A percentile compares a stretch with the other conserved stretches of the same genome.
Conservation (phyloP, 2,113 vertebrate genomes). For the Myrmecobius fasciatus region DNA sequence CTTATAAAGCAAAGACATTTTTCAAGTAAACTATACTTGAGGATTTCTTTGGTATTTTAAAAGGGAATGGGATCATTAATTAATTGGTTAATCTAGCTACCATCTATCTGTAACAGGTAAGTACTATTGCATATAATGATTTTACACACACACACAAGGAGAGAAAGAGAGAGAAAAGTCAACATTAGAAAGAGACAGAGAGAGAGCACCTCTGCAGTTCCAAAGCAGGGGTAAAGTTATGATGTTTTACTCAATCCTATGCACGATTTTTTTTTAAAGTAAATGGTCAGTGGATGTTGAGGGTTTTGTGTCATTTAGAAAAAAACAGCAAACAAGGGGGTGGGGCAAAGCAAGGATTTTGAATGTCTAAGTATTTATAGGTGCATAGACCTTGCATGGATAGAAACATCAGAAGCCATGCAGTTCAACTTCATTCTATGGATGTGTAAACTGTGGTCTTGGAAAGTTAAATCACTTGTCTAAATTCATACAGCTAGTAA, state of each 20-base stretch:
- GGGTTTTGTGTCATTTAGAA: background rate
- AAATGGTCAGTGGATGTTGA: background rate
- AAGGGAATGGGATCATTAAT: constrained; percentile 37
- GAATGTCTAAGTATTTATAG: background rate
- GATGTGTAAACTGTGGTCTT: background rate
- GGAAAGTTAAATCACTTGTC: background rate
- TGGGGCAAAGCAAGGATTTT: background rate
- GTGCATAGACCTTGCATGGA: background rate
- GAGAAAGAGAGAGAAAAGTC: too few relatives aligned
- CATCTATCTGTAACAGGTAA: constrained; percentile 54
- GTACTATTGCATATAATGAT: constrained; percentile 20
- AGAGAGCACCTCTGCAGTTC: background rate
- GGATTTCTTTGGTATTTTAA: constrained; percentile 63
- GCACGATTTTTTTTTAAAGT: background rate
- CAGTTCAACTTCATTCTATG: background rate
- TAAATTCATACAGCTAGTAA: background rate
- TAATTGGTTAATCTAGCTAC: constrained; percentile 40
- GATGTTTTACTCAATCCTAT: constrained; percentile 12
- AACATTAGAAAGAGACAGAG: too few relatives aligned
- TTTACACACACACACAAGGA: background rate
- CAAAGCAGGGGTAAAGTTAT: constrained; percentile 40
- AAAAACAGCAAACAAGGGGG: background rate
- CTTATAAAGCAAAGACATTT: constrained; percentile 73
- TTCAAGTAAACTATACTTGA: constrained; percentile 59
- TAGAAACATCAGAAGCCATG: background rate